A percentile compares a stretch with the other conserved stretches of the same genome.
Conservation (phyloP, 2,113 vertebrate species). For the Gobio gobio region DNA sequence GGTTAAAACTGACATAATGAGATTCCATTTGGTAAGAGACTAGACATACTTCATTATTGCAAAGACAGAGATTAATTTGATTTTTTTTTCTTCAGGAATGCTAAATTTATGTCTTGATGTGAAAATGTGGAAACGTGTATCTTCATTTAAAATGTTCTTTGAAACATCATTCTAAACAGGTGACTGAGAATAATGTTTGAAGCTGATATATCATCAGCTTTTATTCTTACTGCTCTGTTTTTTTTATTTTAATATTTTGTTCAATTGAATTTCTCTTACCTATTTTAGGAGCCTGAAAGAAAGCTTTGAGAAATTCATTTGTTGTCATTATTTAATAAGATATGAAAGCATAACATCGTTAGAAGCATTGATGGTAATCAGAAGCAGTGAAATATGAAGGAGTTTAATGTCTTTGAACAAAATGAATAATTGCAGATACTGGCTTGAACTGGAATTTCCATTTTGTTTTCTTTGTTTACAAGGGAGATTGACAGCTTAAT, state of each 20-base stretch:
- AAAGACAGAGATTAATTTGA: constrained; percentile 29
- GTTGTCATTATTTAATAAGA: neutral
- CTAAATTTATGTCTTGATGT: neutral
- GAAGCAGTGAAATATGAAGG: neutral
- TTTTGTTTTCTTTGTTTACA: neutral
- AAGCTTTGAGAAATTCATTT: neutral
- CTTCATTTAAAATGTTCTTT: neutral
- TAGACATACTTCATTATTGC: constrained; percentile 22
- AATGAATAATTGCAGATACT: neutral
- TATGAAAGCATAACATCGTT: neutral
- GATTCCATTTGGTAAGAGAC: constrained; percentile 19
- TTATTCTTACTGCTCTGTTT: neutral
- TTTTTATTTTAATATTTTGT: neutral
- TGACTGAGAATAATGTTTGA: neutral
- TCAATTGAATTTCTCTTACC: neutral
- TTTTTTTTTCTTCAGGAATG: neutral
- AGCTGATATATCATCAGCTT: neutral
- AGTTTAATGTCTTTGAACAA: constrained; percentile 16
- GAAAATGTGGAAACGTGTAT: neutral
- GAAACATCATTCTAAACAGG: neutral
- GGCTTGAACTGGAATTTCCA: constrained; percentile 2
- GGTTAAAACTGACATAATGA: constrained; percentile 41
- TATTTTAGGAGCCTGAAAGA: neutral
- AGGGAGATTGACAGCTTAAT: constrained; percentile 14
- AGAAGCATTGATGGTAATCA: neutral